Base-by-base conservation (phyloP, 2,888 invertebrate species). In the Hoplodrina blanda region DNA sequence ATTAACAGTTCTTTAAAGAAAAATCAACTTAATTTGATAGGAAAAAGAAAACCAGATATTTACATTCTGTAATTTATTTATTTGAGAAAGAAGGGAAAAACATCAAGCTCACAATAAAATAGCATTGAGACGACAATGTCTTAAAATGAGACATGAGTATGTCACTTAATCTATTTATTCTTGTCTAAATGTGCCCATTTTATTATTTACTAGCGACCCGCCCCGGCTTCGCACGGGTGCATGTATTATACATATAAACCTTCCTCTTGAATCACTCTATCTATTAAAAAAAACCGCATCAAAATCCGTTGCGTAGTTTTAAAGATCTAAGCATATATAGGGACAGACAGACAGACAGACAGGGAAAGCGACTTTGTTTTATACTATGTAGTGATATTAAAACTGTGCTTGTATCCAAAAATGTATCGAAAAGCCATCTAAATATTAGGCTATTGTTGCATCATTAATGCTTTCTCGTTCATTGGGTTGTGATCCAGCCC, bases 1-100 rank as follows among this genome's bases (percentile, higher is more conserved):
- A 77, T 75, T n/a, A 56, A 82, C 0, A 70, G 25, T 25, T 25
- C 25, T 10, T 53, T 64, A 66, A 13, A 80, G 69, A 74, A 69
- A 62, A 64, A 55, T 52, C n/a, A 17, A 62, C 8, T 25, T 19
- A 8, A 30, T 4, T 30, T 15, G 17, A 11, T 6, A 13, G n/a
- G 30, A 19, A 41, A 17, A 74, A 50, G 6, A 15, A 50, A 55
- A 33, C 37, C 37, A 49, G 10, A 17, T 2, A 25, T 30, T 50
- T 33, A n/a, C 1, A 11, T 13, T 15, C 7, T 0, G 10, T 44
- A n/a, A 25, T 20, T 11, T 17, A 4, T 71, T 71, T 55, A 74
- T 62, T 73, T 17, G 0, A 50, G 41, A 13, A 25, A 33, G 8
- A 69, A 54, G 17, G 20, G 17, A 46, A 37, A 8, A 19, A 19